phyloP scores from a whole-genome alignment of 2,888 invertebrate genomes.

The Tricholauxania praeusta region DNA sequence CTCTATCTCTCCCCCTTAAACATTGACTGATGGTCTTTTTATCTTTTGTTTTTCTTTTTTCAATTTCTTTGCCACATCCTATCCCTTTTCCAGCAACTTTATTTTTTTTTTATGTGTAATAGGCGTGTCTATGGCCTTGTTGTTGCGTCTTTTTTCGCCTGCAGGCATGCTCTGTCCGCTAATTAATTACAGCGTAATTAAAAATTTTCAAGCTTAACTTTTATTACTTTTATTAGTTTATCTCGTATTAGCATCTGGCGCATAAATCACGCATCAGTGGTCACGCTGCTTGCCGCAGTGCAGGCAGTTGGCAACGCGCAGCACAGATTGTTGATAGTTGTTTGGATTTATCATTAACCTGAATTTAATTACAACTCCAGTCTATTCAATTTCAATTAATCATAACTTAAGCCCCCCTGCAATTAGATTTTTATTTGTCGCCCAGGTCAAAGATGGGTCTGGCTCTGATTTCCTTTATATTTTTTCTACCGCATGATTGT shows the following conservation, averaged over 20 bases:
- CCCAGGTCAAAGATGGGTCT: background rate
- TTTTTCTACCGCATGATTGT: background rate
- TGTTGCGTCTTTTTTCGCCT: constrained; percentile 11
- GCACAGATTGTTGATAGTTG: constrained; percentile 34
- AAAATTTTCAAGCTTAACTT: constrained; percentile 53
- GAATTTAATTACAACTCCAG: constrained; percentile 14
- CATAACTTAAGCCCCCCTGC: background rate
- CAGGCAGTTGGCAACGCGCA: constrained; percentile 42
- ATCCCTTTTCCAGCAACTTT: background rate
- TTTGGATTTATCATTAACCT: constrained; percentile 18
- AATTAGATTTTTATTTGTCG: background rate
- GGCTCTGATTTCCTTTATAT: background rate
- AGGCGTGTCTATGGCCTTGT: constrained; percentile 33
- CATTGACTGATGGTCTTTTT: background rate
- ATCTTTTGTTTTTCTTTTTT: background rate
- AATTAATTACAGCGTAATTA: constrained; percentile 55
- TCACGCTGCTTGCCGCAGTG: constrained; percentile 38
- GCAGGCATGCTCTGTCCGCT: constrained; percentile 22
- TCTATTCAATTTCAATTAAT: constrained; percentile 17
- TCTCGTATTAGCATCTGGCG: constrained; percentile 57
- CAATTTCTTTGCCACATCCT: background rate
- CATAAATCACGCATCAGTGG: constrained; percentile 55
- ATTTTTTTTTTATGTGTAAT: background rate
- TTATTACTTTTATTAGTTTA: constrained; percentile 55
- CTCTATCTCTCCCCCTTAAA: background rate